Conservation (phyloP, 2,797 vertebrate species). For the Acanthornis magna region DNA sequence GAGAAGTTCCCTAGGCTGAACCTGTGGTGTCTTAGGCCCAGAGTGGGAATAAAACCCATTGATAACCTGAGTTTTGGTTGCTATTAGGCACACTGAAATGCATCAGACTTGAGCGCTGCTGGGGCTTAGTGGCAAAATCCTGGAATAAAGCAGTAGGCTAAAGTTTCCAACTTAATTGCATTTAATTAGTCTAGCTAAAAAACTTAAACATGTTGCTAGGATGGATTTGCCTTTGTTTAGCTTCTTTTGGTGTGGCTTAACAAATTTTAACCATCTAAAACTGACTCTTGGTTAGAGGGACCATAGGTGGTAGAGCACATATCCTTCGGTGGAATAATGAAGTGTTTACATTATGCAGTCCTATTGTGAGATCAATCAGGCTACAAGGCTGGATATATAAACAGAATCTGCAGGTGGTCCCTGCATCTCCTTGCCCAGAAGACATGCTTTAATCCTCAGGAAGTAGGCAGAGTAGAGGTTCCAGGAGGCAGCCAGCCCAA, state of each 20-base stretch:
- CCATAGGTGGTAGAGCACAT: constrained; percentile 61
- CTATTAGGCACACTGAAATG: background rate
- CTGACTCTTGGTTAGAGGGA: constrained; percentile 33
- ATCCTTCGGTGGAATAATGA: constrained; percentile 70
- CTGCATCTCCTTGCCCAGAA: constrained; percentile 54
- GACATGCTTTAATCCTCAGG: constrained; percentile 74
- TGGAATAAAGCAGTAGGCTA: background rate
- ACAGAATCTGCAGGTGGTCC: constrained; percentile 88
- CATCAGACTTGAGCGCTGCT: background rate
- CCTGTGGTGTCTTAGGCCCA: background rate
- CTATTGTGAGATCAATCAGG: constrained; percentile 73
- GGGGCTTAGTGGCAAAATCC: background rate
- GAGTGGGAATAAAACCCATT: background rate
- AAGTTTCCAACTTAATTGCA: constrained; percentile 27
- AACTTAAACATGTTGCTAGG: background rate
- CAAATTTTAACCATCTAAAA: constrained; percentile 35
- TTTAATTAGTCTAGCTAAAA: constrained; percentile 22
- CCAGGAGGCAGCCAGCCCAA: constrained; percentile 40
- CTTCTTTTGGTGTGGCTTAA: constrained; percentile 40
- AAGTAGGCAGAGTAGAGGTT: constrained; percentile 54
- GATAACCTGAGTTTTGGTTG: background rate
- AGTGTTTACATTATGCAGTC: constrained; percentile 70
- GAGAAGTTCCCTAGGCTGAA: background rate
- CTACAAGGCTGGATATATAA: constrained; percentile 75
- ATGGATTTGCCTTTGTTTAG: constrained; percentile 23